Percentiles rank a stretch among this genome's conserved stretches.
phyloP scores from a whole-genome alignment of 2,888 invertebrate species.

The Eristalinus aeneus region DNA sequence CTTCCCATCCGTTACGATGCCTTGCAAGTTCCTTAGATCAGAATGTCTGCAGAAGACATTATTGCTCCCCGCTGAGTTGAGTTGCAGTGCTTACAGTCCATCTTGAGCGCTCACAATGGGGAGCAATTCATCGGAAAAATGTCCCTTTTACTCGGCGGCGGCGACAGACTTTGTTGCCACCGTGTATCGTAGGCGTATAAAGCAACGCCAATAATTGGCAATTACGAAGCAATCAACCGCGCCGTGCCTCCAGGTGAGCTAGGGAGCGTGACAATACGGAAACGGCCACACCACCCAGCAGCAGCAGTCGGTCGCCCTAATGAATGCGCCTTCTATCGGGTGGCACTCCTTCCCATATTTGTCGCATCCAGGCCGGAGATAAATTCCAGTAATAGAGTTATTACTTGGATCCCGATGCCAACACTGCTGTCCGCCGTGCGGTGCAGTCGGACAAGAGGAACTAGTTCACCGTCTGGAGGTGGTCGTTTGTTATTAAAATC shows the following conservation, averaged over 20 bases:
- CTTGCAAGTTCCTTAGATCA: slow-evolving; percentile 38
- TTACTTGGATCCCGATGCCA: slow-evolving; percentile 42
- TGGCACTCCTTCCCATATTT: slow-evolving; percentile 43
- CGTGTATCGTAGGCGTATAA: slow-evolving; percentile 60
- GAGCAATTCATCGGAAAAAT: slow-evolving; percentile 65
- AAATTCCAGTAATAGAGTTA: slow-evolving; percentile 68
- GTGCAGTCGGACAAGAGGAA: slow-evolving; percentile 6
- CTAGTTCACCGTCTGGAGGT: slow-evolving; percentile 57
- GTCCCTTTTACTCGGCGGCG: slow-evolving; percentile 49
- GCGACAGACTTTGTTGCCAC: slow-evolving; percentile 26
- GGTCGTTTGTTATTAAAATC: slow-evolving; percentile 67
- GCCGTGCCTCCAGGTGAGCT: slow-evolving; percentile 51
- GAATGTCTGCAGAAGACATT: slow-evolving; percentile 52
- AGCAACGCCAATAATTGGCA: slow-evolving; percentile 74
- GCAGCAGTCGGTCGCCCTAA: not conserved
- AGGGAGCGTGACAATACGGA: slow-evolving; percentile 65
- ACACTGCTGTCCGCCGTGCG: slow-evolving; percentile 4
- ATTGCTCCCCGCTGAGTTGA: slow-evolving; percentile 61
- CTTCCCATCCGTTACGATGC: too few relatives aligned
- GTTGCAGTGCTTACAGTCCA: slow-evolving; percentile 26
- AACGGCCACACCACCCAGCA: slow-evolving; percentile 44
- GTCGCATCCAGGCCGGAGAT: slow-evolving; percentile 36
- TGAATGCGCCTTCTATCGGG: slow-evolving; percentile 18
- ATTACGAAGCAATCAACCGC: slow-evolving; percentile 72
- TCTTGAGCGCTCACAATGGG: slow-evolving; percentile 54